Conservation (phyloP, 2,797 vertebrate species). For the Hemitrygon akajei region DNA sequence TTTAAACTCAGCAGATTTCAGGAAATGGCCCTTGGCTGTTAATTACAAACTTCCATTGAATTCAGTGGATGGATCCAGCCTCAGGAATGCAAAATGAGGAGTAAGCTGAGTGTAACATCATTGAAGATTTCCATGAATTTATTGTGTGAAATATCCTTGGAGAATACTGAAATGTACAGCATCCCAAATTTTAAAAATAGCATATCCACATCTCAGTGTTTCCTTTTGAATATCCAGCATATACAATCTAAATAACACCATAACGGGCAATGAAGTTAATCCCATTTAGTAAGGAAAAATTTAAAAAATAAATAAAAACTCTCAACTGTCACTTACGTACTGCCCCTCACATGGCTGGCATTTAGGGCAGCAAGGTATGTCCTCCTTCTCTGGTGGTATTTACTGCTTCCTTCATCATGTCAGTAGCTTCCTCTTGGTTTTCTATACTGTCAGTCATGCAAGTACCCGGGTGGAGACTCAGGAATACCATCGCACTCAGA, state of each 20-base stretch:
- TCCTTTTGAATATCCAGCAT: not conserved
- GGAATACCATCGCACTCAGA: no score
- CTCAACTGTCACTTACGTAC: not conserved
- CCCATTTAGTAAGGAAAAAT: not conserved
- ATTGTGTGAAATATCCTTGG: not conserved
- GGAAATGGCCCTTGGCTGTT: constrained; percentile 14
- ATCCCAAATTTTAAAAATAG: not conserved
- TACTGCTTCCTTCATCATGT: no score
- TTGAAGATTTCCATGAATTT: not conserved
- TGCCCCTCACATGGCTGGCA: no score
- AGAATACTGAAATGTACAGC: not conserved
- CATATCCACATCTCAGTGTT: not conserved
- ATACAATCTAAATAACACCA: not conserved
- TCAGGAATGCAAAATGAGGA: not conserved
- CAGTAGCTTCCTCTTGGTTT: no score
- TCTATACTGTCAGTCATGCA: no score
- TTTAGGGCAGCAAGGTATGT: no score
- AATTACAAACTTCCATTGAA: constrained; percentile 13
- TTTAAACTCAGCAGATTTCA: not conserved
- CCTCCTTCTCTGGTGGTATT: no score
- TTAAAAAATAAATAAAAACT: not conserved
- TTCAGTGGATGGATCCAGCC: not conserved
- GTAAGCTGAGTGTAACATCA: not conserved
- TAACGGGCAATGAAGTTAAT: not conserved
- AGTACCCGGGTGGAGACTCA: no score